Percentiles rank a stretch among this genome's conserved stretches.
These are phyloP conservation scores for Stenchaetothrips biformis DNA, from an alignment of 2,888 invertebrate genomes.

Conservation along the genomic window DNA sequence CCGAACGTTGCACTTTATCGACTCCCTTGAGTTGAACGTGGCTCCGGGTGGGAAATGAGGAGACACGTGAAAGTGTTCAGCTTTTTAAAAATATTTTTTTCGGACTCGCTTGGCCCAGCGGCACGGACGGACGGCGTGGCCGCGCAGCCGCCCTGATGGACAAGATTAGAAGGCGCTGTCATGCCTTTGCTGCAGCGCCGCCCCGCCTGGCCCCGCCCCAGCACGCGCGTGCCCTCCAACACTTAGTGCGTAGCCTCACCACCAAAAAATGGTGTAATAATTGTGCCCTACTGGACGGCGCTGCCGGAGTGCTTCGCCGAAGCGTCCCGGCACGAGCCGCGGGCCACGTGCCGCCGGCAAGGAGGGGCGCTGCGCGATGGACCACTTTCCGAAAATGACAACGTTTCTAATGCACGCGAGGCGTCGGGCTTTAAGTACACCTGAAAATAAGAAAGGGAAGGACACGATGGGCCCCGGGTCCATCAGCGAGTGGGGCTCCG, in stretches of 20 bases:
- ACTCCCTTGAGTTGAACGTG: not conserved
- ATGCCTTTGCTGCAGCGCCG: not conserved
- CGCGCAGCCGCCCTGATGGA: not conserved
- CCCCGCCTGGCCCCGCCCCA: not conserved
- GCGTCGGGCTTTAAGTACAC: too few relatives aligned
- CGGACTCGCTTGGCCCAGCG: too few relatives aligned
- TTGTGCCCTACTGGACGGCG: not conserved
- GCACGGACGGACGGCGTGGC: not conserved
- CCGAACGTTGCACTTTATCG: not conserved
- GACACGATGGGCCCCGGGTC: too few relatives aligned
- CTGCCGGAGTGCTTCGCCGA: not conserved
- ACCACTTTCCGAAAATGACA: not conserved
- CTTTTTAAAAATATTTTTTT: too few relatives aligned
- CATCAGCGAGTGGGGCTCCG: too few relatives aligned
- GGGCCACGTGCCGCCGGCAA: not conserved
- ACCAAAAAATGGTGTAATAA: not conserved
- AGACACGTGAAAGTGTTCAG: too few relatives aligned
- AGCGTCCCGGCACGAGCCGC: not conserved
- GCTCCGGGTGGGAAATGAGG: not conserved
- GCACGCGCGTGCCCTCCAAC: not conserved
- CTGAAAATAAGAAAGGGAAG: not conserved
- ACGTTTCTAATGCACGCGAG: too few relatives aligned
- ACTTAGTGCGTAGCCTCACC: not conserved
- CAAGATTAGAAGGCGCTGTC: not conserved
- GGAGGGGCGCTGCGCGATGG: not conserved